A percentile compares a stretch with the other conserved stretches of the same genome.
Conservation (phyloP, 2,797 vertebrate species). For the Lepus oiostolus region DNA sequence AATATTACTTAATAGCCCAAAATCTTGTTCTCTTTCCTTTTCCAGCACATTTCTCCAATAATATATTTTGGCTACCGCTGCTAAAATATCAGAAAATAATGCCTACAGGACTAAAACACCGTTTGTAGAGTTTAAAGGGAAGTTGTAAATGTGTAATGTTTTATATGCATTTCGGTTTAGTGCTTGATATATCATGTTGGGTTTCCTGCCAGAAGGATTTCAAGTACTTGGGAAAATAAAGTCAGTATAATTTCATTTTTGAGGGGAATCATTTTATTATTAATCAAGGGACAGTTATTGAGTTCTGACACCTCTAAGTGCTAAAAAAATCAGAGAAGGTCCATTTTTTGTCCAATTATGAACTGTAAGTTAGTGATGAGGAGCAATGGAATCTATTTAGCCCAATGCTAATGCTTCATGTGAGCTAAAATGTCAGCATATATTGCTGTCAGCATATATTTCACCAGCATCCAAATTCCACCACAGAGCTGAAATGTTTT, state of each 20-base stretch:
- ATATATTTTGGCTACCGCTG: conserved; percentile 72
- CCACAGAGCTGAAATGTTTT: background rate
- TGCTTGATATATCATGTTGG: conserved; percentile 79
- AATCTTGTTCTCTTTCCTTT: conserved; percentile 55
- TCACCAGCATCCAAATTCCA: background rate
- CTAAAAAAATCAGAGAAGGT: conserved; percentile 40
- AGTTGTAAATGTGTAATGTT: conserved; percentile 77
- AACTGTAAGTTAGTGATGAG: background rate
- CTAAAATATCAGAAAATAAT: conserved; percentile 81
- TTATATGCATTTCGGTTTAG: conserved; percentile 83
- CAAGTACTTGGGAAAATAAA: conserved; percentile 82
- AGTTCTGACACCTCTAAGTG: conserved; percentile 29
- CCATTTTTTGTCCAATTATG: conserved; percentile 40
- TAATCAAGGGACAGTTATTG: conserved; percentile 61
- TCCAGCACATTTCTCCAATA: conserved; percentile 68
- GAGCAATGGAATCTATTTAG: background rate
- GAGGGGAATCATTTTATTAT: conserved; percentile 68
- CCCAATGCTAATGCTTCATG: conserved; percentile 13
- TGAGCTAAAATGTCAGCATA: background rate
- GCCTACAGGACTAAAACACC: conserved; percentile 70
- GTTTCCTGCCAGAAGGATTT: conserved; percentile 80
- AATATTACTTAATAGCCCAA: conserved; percentile 73
- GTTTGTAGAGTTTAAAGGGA: conserved; percentile 77
- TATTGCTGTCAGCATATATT: background rate
- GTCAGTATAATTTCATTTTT: conserved; percentile 83